Evolutionary conservation across 2,113 vertebrate genomes (phyloP), one percentile per base, ranked within the genome.

Genomic region (Oophaga pumilio): DNA sequence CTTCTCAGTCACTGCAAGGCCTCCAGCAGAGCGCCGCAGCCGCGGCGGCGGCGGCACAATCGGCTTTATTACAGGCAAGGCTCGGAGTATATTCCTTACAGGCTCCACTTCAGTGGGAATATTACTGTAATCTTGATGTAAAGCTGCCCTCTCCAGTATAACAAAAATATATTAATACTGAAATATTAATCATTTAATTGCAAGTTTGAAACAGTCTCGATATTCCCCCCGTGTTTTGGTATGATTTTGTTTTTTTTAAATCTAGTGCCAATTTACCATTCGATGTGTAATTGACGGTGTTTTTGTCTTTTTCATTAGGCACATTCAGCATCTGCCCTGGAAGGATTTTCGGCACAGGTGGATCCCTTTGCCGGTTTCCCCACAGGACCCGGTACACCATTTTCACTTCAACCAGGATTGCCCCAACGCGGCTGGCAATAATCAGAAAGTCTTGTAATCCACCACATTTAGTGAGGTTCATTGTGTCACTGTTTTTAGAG

Each of bases 341-440:
- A 99, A 86, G 95, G 92, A 91, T 99, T 96, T 89, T 89, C 96
- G 71, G 93, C 96, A 89, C 98, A 98, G 90, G 94, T 97, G 12
- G 98, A 97, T 85, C 96, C 95, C 66, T 99, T 97, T 91, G 91
- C 95, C 89, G 96, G 94, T 92, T 99, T 97, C 78, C 92, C 97
- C 2, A 92, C 97, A 15, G 93, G 96, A n/a, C 94, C 97, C 62
- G 97, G 97, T 90, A 95, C 96, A 56, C 95, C 97, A 6, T 99
- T 98, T 92, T 92, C 97, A 62, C 92, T 99, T 89, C 98, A 99
- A 49, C 96, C 98, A 9, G 95, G 97, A 89, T 94, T 99, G 77
- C 97, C 97, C 4, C 97, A 97, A 92, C 94, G 97, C 89, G 97
- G 98, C 76, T 99, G 98, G 98, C 98, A 99, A 91, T 99, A 92